Evolutionary conservation across 1,140 invertebrate genomes (phyloP), one percentile per base, ranked within the genome.

Genomic region (Ostrea edulis): DNA sequence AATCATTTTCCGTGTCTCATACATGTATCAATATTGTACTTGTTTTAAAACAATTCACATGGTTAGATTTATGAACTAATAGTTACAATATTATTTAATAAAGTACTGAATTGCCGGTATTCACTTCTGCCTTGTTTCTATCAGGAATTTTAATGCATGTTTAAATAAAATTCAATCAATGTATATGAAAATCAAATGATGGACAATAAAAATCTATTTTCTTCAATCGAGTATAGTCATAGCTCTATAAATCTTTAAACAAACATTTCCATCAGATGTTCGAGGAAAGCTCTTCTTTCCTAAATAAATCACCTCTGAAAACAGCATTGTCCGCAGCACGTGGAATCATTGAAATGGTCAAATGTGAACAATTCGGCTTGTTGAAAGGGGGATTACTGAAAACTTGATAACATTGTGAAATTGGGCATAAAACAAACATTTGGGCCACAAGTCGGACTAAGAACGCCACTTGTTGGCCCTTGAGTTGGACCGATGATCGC

Each of bases 391-490:
- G 68, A 77, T 77, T 77, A 77, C 25, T 77, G 25, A 29, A 35
- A 35, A 77, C 68, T 25, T 25, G 68, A 77, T 77, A 77, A 77
- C 68, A 25, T 77, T 77, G 68, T 77, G 68, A 77, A 77, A 77
- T 77, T 77, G 25, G 25, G 68, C 68, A 77, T 77, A 77, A 77
- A 77, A 77, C 29, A 77, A 77, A 77, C 68, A 77, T 77, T 77
- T 77, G 22, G 14, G 8, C 25, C 68, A 25, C 68, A 25, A 77
- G 25, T 77, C 25, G 68, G 29, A 77, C 25, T 25, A 44, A 77
- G 68, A 29, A 25, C 68, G 25, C 68, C 68, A 77, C 68, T 77
- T 29, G 68, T 77, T 77, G 68, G 22, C 68, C 14, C 68, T 77
- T 77, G 22, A 77, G 68, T 35, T 12, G 68, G 68, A 29, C 68